Conservation (phyloP, 2,888 invertebrate species). For the Phortica magna region DNA sequence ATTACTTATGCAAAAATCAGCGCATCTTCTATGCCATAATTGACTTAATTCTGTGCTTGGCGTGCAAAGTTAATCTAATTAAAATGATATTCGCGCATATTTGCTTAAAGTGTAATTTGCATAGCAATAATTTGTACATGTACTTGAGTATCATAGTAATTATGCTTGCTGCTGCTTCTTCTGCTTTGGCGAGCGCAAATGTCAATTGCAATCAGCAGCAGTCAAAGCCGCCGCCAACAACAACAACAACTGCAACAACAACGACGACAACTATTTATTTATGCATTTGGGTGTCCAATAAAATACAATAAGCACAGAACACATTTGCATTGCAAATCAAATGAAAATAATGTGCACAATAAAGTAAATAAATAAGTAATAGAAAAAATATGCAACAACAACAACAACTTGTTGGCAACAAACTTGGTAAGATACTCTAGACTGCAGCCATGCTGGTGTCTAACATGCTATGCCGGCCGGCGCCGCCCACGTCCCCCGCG, state of each 20-base stretch:
- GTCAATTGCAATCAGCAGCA: constrained; percentile 23
- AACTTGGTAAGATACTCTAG: neutral
- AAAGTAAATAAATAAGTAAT: constrained; percentile 6
- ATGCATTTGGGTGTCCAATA: neutral
- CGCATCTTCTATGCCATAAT: too few relatives aligned
- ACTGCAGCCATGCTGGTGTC: neutral
- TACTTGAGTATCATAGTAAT: neutral
- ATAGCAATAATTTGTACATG: neutral
- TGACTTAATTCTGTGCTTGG: too few relatives aligned
- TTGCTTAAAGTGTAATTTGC: too few relatives aligned
- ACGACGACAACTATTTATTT: constrained; percentile 27
- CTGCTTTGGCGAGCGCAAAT: constrained; percentile 6
- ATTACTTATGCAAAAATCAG: too few relatives aligned
- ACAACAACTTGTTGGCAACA: neutral
- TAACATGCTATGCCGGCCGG: neutral
- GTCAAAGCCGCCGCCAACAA: too few relatives aligned
- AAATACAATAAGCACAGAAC: constrained; percentile 18
- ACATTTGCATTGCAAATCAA: constrained; percentile 32
- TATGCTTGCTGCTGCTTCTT: neutral
- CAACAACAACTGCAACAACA: neutral
- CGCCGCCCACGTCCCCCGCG: neutral
- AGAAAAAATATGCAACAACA: neutral
- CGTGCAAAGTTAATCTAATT: too few relatives aligned
- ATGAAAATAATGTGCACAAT: constrained; percentile 8
- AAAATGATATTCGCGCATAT: too few relatives aligned